These are phyloP conservation scores for Drosophila neotestacea DNA, from an alignment of 2,888 invertebrate genomes.

Conservation along the genomic window DNA sequence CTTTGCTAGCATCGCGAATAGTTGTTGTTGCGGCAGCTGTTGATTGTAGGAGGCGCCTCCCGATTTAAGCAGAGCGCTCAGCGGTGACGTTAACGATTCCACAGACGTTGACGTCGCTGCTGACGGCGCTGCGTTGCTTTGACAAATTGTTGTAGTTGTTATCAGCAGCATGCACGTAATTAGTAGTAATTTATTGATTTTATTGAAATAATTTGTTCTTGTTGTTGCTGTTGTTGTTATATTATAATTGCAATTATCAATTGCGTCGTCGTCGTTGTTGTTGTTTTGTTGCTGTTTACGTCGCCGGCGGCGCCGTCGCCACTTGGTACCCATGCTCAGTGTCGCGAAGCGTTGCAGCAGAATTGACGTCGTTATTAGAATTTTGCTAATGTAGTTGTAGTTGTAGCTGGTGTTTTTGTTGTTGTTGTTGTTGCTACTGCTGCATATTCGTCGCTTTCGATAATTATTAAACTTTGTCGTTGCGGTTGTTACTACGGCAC, in stretches of 20 bases:
- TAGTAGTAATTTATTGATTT: conserved; percentile 81
- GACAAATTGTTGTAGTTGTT: conserved; percentile 80
- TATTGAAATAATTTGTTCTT: conserved; percentile 75
- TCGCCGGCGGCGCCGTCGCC: conserved; percentile 74
- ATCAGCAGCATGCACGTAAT: conserved; percentile 78
- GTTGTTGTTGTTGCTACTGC: conserved; percentile 31
- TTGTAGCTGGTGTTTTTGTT: conserved; percentile 35
- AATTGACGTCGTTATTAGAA: conserved; percentile 67
- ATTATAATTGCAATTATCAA: conserved; percentile 38
- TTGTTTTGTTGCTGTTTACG: conserved; percentile 57
- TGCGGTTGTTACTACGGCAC: conserved; percentile 21
- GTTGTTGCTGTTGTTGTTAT: conserved; percentile 72
- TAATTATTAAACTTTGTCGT: conserved; percentile 62
- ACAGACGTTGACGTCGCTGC: conserved; percentile 42
- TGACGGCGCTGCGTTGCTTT: conserved; percentile 58
- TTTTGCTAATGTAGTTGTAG: conserved; percentile 58
- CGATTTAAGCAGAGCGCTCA: conserved; percentile 69
- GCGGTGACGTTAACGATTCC: conserved; percentile 50
- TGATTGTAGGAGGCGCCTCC: conserved; percentile 76
- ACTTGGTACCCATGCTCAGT: conserved; percentile 66
- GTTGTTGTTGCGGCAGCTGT: conserved; percentile 78
- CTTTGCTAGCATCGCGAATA: conserved; percentile 78
- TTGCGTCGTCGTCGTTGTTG: conserved; percentile 13
- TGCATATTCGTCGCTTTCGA: conserved; percentile 61
- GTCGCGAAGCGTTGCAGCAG: conserved; percentile 63